A percentile compares a stretch with the other conserved stretches of the same genome.
Evolutionary conservation across 2,797 vertebrate species (phyloP).

Genomic region (Babyrousa celebensis): DNA sequence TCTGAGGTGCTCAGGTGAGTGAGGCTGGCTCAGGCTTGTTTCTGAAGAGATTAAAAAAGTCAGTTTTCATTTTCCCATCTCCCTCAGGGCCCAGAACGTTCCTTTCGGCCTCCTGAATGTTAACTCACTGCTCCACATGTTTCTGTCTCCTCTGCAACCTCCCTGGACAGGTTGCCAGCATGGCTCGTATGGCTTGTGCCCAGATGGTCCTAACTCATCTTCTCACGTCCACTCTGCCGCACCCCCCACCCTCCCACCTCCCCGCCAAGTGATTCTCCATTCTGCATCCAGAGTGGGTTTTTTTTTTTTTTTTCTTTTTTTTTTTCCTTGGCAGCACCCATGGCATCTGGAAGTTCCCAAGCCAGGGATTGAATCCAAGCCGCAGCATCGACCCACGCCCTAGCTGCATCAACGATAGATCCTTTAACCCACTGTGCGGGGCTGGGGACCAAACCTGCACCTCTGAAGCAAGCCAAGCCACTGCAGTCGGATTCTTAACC

Average conservation of each 20-base stretch:
- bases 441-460: no score
- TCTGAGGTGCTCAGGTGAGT: neutral
- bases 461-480: no score
- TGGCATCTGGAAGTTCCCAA: no score
- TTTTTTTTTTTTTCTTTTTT: no score
- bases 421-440: no score
- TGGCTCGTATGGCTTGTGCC: neutral
- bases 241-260: accelerated
- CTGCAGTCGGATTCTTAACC: no score
- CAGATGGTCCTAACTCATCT: accelerated
- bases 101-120: neutral
- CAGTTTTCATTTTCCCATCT: neutral
- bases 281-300: neutral
- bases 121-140: neutral
- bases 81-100: neutral
- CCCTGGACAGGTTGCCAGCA: neutral
- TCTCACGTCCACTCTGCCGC: neutral
- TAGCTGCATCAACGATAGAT: no score
- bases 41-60: neutral
- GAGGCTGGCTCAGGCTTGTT: neutral
- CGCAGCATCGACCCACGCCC: no score
- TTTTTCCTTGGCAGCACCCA: no score
- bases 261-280: neutral
- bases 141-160: neutral
- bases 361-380: no score